Conservation (phyloP, 2,113 vertebrate genomes). For the Rattus norvegicus region DNA sequence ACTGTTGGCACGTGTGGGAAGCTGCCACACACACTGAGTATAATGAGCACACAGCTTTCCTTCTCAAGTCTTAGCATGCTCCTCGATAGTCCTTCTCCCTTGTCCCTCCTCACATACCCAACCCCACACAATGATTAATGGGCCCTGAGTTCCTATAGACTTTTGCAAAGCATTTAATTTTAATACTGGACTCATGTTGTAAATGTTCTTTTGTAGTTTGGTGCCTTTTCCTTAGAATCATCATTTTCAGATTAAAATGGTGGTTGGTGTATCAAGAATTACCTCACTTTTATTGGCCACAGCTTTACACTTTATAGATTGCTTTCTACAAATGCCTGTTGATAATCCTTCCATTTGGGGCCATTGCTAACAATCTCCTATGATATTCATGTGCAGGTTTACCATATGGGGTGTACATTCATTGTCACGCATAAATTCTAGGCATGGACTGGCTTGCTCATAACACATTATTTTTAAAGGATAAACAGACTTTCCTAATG, state of each 20-base stretch:
- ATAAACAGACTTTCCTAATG: background rate
- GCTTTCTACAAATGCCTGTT: background rate
- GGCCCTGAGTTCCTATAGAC: background rate
- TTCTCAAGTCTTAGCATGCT: background rate
- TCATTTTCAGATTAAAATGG: background rate
- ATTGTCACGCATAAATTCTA: background rate
- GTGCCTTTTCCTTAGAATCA: background rate
- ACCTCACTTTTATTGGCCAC: background rate
- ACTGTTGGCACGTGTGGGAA: background rate
- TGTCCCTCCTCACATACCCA: background rate
- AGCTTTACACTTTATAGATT: background rate
- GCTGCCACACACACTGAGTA: background rate
- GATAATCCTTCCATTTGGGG: background rate
- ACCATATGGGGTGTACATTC: background rate
- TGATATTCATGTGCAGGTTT: background rate
- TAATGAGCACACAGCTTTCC: background rate
- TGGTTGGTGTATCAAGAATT: background rate
- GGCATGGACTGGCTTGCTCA: background rate
- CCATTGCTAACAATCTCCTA: background rate
- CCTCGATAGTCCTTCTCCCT: background rate
- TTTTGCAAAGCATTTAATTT: background rate
- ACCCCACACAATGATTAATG: background rate
- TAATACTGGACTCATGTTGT: background rate
- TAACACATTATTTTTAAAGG: background rate
- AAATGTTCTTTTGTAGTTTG: background rate